A percentile compares a stretch with the other conserved stretches of the same genome.
Conservation (phyloP, 2,797 vertebrate genomes). For the Darevskia mixta region DNA sequence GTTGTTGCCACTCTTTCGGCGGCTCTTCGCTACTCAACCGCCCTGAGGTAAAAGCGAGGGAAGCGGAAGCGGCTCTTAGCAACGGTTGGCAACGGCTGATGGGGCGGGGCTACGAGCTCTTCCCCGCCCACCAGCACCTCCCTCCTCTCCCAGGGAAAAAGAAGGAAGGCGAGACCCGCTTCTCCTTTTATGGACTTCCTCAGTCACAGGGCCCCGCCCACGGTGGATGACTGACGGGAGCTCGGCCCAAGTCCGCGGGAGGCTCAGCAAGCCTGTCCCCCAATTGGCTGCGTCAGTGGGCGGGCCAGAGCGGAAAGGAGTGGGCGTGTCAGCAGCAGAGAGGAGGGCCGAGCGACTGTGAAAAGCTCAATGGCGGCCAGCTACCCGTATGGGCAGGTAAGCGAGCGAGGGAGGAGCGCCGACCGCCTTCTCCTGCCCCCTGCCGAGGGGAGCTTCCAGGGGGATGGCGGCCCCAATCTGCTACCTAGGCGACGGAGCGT, state of each 20-base stretch:
- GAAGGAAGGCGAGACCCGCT: neutral
- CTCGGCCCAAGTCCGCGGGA: neutral
- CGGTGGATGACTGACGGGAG: neutral
- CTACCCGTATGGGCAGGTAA: slow-evolving; percentile 42
- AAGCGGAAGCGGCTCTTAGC: neutral
- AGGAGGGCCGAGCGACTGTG: slow-evolving; percentile 4
- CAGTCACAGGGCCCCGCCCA: neutral
- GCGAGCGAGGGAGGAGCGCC: neutral
- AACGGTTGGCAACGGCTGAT: no score
- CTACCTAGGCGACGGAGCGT: neutral
- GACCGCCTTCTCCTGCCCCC: no score
- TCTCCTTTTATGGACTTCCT: neutral
- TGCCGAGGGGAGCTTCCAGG: neutral
- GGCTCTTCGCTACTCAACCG: neutral
- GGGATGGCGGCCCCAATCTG: neutral
- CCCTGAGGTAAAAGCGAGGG: neutral
- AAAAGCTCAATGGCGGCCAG: slow-evolving; percentile 10
- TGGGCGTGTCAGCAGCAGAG: neutral
- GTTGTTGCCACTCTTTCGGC: no score
- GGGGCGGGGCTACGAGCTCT: neutral
- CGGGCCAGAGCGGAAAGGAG: neutral
- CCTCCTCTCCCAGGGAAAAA: no score
- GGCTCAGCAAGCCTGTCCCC: neutral
- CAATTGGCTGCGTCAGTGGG: neutral
- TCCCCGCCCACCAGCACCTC: neutral